A percentile compares a stretch with the other conserved stretches of the same genome.
Evolutionary conservation across 2,113 vertebrate species (phyloP).

Genomic region (Phrynocephalus versicolor): DNA sequence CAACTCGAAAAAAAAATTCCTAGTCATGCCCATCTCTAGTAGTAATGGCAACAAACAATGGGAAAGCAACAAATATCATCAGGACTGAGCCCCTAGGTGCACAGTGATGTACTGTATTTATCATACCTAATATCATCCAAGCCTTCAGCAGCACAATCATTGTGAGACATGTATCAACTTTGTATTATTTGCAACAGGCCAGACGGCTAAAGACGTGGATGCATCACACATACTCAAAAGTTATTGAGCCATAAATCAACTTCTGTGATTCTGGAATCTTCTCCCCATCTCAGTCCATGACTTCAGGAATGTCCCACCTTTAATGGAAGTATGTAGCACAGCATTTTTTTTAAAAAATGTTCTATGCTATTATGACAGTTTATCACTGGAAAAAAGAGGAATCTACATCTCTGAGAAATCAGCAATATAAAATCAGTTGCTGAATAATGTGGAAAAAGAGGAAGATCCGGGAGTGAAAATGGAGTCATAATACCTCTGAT

Average conservation of each 20-base stretch:
- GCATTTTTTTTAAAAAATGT: background rate
- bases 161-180: too few relatives aligned
- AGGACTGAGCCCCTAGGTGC: too few relatives aligned
- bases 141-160: too few relatives aligned
- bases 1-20: too few relatives aligned
- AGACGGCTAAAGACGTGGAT: background rate
- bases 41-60: too few relatives aligned
- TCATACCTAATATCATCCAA: too few relatives aligned
- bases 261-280: background rate
- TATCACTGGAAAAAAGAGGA: background rate
- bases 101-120: too few relatives aligned
- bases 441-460: conserved; percentile 34
- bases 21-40: too few relatives aligned
- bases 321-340: background rate
- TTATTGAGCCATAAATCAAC: background rate
- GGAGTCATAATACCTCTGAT: background rate
- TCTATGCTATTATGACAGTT: background rate
- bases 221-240: background rate
- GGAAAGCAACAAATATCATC: too few relatives aligned
- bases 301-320: conserved; percentile 26
- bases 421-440: conserved; percentile 12
- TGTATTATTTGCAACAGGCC: background rate
- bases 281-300: too few relatives aligned
- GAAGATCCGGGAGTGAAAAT: background rate
- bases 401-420: background rate